Percentiles rank a stretch among this genome's conserved stretches.
Evolutionary conservation across 2,888 invertebrate species (phyloP).

Genomic region (Prosapia bicincta): DNA sequence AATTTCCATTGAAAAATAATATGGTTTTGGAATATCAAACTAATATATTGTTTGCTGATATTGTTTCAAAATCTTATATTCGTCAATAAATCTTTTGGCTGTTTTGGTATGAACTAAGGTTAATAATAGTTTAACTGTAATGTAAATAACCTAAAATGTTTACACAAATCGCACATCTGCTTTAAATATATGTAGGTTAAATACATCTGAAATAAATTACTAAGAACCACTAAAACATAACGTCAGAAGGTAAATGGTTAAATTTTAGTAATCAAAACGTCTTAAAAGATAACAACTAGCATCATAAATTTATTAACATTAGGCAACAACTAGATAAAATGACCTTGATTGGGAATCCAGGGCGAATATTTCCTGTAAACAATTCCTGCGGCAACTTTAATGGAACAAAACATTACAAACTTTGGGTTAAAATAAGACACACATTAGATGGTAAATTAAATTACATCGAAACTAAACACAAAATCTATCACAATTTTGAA

Average conservation of each 20-base stretch:
- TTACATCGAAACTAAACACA: background rate
- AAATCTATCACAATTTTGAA: background rate
- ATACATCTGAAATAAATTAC: no score
- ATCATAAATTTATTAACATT: background rate
- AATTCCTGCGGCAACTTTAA: background rate
- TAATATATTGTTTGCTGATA: no score
- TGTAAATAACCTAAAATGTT: no score
- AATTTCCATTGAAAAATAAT: no score
- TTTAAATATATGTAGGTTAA: no score
- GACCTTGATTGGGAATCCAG: constrained; percentile 30
- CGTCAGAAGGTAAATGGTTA: background rate
- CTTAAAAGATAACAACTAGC: background rate
- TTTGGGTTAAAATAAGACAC: background rate
- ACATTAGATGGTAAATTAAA: background rate
- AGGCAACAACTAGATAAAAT: constrained; percentile 14
- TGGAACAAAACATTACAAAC: background rate
- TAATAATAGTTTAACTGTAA: no score
- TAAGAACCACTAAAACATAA: background rate
- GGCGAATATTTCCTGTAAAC: constrained; percentile 23
- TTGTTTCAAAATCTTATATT: no score
- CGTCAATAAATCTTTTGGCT: no score
- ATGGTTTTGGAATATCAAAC: no score
- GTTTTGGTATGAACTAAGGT: no score
- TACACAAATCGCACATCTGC: no score
- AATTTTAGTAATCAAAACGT: background rate